phyloP scores from a whole-genome alignment of 1,140 invertebrate genomes.

The Amphibalanus amphitrite region DNA sequence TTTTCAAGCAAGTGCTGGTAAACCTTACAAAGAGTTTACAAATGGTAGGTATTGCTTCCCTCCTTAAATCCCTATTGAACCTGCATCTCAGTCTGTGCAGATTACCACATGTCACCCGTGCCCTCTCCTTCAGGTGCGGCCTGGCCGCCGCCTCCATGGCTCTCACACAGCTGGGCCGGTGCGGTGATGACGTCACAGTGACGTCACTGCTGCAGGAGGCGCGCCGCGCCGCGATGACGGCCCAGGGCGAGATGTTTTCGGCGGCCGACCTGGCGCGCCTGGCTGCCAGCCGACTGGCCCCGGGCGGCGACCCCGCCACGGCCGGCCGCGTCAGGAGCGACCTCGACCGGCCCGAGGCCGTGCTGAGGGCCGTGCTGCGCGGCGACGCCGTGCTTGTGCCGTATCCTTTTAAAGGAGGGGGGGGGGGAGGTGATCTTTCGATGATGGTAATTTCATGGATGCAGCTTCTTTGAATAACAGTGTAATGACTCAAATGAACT shows the following conservation, averaged over 20 bases:
- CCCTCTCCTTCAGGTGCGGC: not conserved
- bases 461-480: too few species aligned
- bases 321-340: not conserved
- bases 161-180: not conserved
- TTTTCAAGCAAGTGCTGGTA: too few species aligned
- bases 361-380: not conserved
- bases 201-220: not conserved
- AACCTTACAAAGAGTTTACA: too few species aligned
- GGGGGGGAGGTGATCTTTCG: too few species aligned
- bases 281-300: not conserved
- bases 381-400: not conserved
- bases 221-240: not conserved
- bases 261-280: not conserved
- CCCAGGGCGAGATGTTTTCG: not conserved
- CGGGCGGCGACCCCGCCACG: too few species aligned
- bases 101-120: too few species aligned
- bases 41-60: too few species aligned
- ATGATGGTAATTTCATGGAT: too few species aligned
- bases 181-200: not conserved
- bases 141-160: not conserved
- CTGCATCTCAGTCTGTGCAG: too few species aligned
- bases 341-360: not conserved
- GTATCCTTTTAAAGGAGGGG: slow-evolving; percentile 6
- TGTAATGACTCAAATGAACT: too few species aligned
- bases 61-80: too few species aligned